Conservation (phyloP, 2,797 vertebrate genomes). For the Lerista edwardsae region DNA sequence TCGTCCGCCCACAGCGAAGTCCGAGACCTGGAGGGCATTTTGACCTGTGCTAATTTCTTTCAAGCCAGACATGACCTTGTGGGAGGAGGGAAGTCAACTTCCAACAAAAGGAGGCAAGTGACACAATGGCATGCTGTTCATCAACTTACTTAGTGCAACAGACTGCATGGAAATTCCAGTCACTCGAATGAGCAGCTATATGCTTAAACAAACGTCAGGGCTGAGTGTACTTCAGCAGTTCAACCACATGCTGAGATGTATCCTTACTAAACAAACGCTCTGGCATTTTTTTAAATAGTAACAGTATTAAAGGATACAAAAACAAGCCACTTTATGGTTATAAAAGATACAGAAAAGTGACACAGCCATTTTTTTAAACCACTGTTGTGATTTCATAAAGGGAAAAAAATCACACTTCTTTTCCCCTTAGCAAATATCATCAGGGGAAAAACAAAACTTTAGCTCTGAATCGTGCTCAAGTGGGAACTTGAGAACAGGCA, state of each 20-base stretch:
- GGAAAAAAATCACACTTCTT: not conserved
- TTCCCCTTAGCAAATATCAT: not conserved
- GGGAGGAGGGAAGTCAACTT: conserved; percentile 20
- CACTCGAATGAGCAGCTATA: not conserved
- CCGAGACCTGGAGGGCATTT: conserved; percentile 5
- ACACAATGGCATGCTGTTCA: not conserved
- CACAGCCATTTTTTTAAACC: not conserved
- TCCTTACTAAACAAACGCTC: not conserved
- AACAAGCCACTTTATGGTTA: not conserved
- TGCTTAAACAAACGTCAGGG: not conserved
- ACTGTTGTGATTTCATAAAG: no score
- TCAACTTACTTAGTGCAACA: not conserved
- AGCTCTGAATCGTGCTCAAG: not conserved
- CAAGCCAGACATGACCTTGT: conserved; percentile 9
- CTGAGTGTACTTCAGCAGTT: conserved; percentile 8
- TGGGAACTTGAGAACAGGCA: not conserved
- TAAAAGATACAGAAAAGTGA: not conserved
- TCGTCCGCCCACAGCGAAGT: not conserved
- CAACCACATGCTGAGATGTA: not conserved
- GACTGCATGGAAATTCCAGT: not conserved
- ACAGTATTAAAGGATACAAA: not conserved
- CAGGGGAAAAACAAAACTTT: not conserved
- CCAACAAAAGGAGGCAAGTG: not conserved
- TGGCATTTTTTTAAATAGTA: conserved; percentile 8
- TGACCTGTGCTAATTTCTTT: conserved; percentile 28